phyloP scores from a whole-genome alignment of 2,888 invertebrate species.

The Apamea monoglypha region DNA sequence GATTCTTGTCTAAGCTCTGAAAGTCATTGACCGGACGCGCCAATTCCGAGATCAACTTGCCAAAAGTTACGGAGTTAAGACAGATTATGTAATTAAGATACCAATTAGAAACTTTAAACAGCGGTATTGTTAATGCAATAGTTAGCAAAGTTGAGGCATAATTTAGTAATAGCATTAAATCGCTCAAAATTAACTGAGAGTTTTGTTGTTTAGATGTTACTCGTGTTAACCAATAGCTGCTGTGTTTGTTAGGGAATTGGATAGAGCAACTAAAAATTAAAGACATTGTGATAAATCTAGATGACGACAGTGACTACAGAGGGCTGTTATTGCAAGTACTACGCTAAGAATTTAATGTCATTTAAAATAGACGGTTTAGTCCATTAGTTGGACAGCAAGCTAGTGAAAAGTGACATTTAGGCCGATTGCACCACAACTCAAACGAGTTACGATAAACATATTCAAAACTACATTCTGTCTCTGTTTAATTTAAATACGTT shows the following conservation, averaged over 20 bases:
- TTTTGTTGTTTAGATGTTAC: constrained; percentile 14
- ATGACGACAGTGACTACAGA: not conserved
- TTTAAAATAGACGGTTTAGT: not conserved
- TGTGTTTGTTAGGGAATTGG: not conserved
- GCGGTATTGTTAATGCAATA: constrained; percentile 57
- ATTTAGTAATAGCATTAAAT: constrained; percentile 44
- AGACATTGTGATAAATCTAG: not conserved
- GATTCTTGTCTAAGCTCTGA: constrained; percentile 6
- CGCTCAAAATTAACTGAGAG: constrained; percentile 15
- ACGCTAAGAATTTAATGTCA: not conserved
- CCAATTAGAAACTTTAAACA: constrained; percentile 63
- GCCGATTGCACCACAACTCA: not conserved
- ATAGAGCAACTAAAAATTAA: not conserved
- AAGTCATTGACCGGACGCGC: constrained; percentile 37
- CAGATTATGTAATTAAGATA: constrained; percentile 64
- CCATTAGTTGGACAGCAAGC: not conserved
- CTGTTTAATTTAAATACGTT: not conserved
- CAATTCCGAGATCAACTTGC: constrained; percentile 37
- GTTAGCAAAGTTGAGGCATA: constrained; percentile 53
- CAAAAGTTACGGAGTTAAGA: constrained; percentile 58
- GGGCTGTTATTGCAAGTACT: not conserved
- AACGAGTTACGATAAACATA: not conserved
- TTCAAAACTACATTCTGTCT: not conserved
- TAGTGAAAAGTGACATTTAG: not conserved
- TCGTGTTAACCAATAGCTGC: not conserved